Evolutionary conservation across 2,113 vertebrate genomes (phyloP), one percentile per base, ranked within the genome.

Genomic region (Oreocharis arfaki): DNA sequence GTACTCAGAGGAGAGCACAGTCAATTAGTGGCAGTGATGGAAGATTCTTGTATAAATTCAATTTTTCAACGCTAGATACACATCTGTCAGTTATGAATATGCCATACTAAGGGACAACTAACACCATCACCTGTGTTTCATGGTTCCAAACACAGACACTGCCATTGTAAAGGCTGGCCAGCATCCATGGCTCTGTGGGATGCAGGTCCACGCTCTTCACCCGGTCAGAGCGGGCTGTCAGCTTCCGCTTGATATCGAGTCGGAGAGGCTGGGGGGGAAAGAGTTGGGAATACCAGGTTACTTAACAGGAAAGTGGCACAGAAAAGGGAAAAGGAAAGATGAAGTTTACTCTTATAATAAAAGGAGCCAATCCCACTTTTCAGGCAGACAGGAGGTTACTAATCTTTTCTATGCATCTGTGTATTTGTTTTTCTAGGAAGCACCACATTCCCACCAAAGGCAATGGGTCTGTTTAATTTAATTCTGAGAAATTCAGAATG

Each of bases 141-240:
- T 99, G 99, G 97, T 99, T 99, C 99, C 99, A 99, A 39, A 99
- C 99, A 20, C 99, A 99, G 68, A 99, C 99, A 2, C 98, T 99
- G 89, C 99, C 99, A 28, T 99, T 99, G 97, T 99, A 99, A n/a
- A 99, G 98, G 95, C 99, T 99, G 44, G 99, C 98, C 97, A 99
- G 91, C 99, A 99, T 99, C 99, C 99, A 99, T 53, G 99, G 99
- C 92, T 99, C 99, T 0, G 98, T 99, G 49, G 99, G 99, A 67
- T 99, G 99, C 91, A 99, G 97, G 96, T 99, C 99, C 23, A 98
- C 99, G 9, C 99, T 99, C 97, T 99, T 99, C 61, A 99, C 99
- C 19, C 99, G 98, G 97, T 99, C 99, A 3, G 99, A 99, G 26
- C 99, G 98, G 81, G 99, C 98, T 1, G 99, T 99, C 89, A 99